Evolutionary conservation across 2,888 invertebrate genomes (phyloP).

Genomic region (Campoplex nolae): DNA sequence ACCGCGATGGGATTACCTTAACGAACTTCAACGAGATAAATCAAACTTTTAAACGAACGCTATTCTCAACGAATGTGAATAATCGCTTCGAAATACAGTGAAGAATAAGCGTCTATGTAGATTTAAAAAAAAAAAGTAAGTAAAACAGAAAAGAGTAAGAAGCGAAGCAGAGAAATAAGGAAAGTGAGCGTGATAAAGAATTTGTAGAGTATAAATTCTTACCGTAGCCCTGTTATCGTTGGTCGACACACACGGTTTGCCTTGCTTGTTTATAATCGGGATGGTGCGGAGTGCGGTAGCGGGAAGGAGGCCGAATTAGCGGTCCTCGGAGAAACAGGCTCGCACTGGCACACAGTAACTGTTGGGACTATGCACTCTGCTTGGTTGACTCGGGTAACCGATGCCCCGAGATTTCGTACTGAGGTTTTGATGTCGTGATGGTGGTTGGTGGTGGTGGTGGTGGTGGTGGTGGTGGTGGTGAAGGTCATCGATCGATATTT

Average conservation of each 20-base stretch:
- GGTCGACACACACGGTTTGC: slow-evolving; percentile 78
- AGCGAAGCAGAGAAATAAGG: slow-evolving; percentile 59
- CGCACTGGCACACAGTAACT: slow-evolving; percentile 84
- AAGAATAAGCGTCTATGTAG: background rate
- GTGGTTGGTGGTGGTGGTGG: slow-evolving; percentile 71
- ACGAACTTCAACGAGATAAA: background rate
- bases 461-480: slow-evolving; percentile 73
- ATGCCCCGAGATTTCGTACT: slow-evolving; percentile 72
- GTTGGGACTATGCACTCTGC: slow-evolving; percentile 84
- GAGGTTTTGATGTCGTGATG: slow-evolving; percentile 73
- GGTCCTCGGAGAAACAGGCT: slow-evolving; percentile 84
- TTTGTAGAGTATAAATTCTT: slow-evolving; percentile 76
- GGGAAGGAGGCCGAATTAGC: slow-evolving; percentile 84
- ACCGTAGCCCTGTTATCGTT: slow-evolving; percentile 79
- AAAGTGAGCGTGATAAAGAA: slow-evolving; percentile 69
- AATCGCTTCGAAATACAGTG: background rate
- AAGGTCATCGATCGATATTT: slow-evolving; percentile 71
- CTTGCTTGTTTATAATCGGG: slow-evolving; percentile 82
- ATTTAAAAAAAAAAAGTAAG: background rate
- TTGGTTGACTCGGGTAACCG: slow-evolving; percentile 74
- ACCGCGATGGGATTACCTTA: background rate
- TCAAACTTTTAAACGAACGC: background rate
- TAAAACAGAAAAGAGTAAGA: slow-evolving; percentile 19
- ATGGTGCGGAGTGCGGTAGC: slow-evolving; percentile 84
- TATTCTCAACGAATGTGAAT: background rate